Conservation (phyloP, 2,888 invertebrate genomes). For the Callyntrura guangdongensis region DNA sequence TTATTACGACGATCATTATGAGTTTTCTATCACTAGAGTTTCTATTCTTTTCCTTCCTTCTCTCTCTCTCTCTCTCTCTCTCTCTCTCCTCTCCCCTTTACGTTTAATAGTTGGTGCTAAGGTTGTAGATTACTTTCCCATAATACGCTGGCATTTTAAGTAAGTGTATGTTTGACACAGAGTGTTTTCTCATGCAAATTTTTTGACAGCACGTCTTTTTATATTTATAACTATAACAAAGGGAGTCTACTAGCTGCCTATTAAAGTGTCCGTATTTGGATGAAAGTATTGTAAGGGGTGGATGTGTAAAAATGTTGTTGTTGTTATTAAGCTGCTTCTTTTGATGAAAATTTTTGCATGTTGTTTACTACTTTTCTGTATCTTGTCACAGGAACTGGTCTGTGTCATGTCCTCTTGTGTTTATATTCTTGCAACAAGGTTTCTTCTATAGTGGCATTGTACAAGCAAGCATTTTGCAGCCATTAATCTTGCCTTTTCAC, state of each 20-base stretch:
- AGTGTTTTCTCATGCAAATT: constrained; percentile 59
- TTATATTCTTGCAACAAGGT: not conserved
- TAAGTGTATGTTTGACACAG: not conserved
- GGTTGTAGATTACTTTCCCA: not conserved
- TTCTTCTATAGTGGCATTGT: not conserved
- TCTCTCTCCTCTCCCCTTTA: not conserved
- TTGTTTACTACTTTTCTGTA: constrained; percentile 28
- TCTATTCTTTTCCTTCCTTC: no score
- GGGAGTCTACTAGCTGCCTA: constrained; percentile 41
- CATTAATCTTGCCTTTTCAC: constrained; percentile 73
- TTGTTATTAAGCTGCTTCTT: not conserved
- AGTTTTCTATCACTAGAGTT: constrained; percentile 29
- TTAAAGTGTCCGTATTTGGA: constrained; percentile 4
- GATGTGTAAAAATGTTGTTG: not conserved
- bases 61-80: not conserved
- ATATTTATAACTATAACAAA: constrained; percentile 47
- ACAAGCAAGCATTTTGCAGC: constrained; percentile 1
- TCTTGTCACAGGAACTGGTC: constrained; percentile 47
- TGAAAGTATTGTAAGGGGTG: constrained; percentile 19
- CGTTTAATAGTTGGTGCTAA: not conserved
- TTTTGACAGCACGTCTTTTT: constrained; percentile 20
- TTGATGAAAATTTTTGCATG: constrained; percentile 54
- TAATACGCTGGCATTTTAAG: not conserved
- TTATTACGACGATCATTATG: constrained; percentile 15
- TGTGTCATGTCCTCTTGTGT: constrained; percentile 28